Evolutionary conservation across 1,140 invertebrate species (phyloP), one percentile per base, ranked within the genome.

Genomic region (Pseudomyrmex cubaensis): DNA sequence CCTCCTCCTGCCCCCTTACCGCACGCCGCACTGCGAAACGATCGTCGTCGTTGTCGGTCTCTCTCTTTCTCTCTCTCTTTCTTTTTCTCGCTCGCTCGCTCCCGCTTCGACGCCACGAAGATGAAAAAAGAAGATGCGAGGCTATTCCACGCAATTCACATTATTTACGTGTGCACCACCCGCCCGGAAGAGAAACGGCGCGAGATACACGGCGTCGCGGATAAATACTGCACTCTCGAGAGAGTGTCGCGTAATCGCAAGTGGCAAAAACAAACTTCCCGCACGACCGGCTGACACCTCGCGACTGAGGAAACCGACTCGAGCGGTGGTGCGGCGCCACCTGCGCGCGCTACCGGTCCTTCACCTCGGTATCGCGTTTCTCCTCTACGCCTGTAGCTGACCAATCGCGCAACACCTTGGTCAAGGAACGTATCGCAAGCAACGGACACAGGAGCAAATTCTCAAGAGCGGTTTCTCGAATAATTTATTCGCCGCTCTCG

Each of bases 321-420:
- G 46, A 75, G 15, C 59, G 59, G 35, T 15, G 44, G 59, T 46
- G 73, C 89, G 90, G 90, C 90, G 90, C 90, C 90, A 91, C 90
- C 72, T 87, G 84, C 87, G 35, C n/a, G 64, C 66, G 57, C 83
- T 25, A 61, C 78, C 76, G 82, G 62, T 82, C 83, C 66, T 78
- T 89, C 86, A 88, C 72, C 75, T 59, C 46, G n/a, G 9, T 0
- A 86, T 83, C 82, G 72, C 86, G 35, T 12, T 10, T 8, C 35
- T 48, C 25, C 44, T 8, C 67, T 13, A 12, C 22, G n/a, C 8
- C 9, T 17, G 9, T 2, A 10, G 3, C 13, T 15, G 17, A 1
- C 72, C 61, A 76, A 54, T 66, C 62, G 2, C n/a, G 48, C 12
- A 12, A 20, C 48, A 12, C 22, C 17, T 1, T 1, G 17, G 2